Base-by-base conservation (phyloP, 2,113 vertebrate genomes). In the Rhynchomys soricoides region DNA sequence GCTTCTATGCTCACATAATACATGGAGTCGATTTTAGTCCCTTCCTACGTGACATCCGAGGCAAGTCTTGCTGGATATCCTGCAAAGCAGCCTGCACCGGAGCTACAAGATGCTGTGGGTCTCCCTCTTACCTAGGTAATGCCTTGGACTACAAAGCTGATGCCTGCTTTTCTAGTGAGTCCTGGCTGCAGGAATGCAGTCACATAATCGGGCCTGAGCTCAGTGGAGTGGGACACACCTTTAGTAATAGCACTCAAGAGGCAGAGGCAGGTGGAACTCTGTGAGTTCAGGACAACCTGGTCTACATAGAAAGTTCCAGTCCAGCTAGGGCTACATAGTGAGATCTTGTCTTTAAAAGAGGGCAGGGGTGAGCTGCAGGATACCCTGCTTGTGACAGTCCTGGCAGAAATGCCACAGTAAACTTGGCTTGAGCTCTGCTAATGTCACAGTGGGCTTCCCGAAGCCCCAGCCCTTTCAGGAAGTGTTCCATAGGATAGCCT, bases 401-500 rank as follows among this genome's bases (percentile, higher is more conserved):
- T 43, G 37, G 17, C 52, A 57, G 50, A n/a, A 55, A 52, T 26
- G 52, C 85, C 59, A 34, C 16, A 66, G 40, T 7, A 48, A 86
- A 34, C 17, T 68, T 50, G 34, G 9, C 43, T 55, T 73, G 34
- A 48, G 22, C 66, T 62, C 40, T 0, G 1, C 17, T 7, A 4
- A 15, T 10, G 5, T 8, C 52, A 1, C 5, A 9, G 68, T 52
- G 45, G 73, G 12, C 3, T 15, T 9, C 31, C 19, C 3, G 26
- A 83, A 64, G 90, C 45, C 5, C 24, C 10, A 11, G 12, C n/a
- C 31, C 11, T 43, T 29, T 7, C 0, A 0, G 2, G 22, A 48
- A 0, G 1, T 19, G 24, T 31, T 26, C 12, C 17, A 0, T 37
- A 22, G 31, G 22, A 64, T 24, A 24, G n/a, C n/a, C 64, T 17